These are phyloP conservation scores for Reticulitermes speratus DNA, from an alignment of 1,140 invertebrate species.

Conservation along the genomic window DNA sequence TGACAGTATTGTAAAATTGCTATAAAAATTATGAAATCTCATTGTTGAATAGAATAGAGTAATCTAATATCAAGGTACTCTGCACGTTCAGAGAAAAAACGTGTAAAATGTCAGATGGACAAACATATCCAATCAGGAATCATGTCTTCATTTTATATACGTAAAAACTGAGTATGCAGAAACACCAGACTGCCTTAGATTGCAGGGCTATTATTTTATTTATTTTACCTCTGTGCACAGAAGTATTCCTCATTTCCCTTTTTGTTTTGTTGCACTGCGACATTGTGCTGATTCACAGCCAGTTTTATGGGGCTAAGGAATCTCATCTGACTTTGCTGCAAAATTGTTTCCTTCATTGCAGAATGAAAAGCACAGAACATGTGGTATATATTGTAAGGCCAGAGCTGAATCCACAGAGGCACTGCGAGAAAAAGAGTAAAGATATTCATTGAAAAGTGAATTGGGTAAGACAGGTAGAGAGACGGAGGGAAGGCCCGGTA, in stretches of 20 bases:
- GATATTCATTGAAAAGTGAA: slow-evolving; percentile 17
- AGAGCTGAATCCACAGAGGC: background rate
- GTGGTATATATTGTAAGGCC: background rate
- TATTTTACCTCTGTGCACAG: background rate
- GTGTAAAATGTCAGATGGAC: no score
- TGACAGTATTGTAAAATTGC: no score
- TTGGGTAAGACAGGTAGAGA: slow-evolving; percentile 14
- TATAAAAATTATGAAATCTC: no score
- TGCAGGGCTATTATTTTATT: background rate
- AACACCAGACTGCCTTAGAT: background rate
- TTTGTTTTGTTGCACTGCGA: background rate
- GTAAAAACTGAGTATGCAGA: no score
- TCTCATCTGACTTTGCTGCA: background rate
- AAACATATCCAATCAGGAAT: no score
- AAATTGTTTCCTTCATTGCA: background rate
- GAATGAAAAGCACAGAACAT: background rate
- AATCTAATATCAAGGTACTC: no score
- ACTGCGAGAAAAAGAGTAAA: background rate
- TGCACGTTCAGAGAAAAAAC: no score
- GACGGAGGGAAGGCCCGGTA: background rate
- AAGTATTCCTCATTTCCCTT: background rate
- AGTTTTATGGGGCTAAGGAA: background rate
- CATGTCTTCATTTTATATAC: no score
- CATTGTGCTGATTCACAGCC: background rate
- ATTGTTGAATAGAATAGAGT: no score